Conservation (phyloP, 2,888 invertebrate genomes). For the Drosophila lacicola region DNA sequence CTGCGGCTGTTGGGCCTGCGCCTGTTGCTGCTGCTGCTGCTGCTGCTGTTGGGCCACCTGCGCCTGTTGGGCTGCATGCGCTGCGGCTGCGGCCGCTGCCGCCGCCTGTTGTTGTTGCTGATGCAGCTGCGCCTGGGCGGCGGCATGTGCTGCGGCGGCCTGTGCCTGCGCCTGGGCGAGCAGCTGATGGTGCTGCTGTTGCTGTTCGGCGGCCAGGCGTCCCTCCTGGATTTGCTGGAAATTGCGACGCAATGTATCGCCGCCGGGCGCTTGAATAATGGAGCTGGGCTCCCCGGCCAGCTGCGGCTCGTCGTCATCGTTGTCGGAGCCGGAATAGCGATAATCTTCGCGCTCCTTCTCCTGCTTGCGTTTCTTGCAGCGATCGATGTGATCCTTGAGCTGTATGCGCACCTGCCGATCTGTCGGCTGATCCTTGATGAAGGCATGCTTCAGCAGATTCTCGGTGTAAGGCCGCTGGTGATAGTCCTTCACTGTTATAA, state of each 20-base stretch:
- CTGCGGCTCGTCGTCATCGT: conserved; percentile 97
- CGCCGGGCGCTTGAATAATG: conserved; percentile 94
- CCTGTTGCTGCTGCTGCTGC: conserved; percentile 77
- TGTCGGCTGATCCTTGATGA: conserved; percentile 99
- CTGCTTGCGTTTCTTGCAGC: conserved; percentile 97
- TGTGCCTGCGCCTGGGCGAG: conserved; percentile 73
- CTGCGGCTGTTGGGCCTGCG: conserved; percentile 86
- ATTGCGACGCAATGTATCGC: conserved; percentile 97
- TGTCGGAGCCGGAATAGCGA: conserved; percentile 97
- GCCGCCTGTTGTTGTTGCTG: conserved; percentile 79
- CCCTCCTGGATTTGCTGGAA: conserved; percentile 98
- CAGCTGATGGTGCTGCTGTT: conserved; percentile 85
- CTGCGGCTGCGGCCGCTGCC: conserved; percentile 86
- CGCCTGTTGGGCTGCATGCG: conserved; percentile 71
- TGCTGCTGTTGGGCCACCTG: conserved; percentile 77
- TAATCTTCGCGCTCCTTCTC: conserved; percentile 93
- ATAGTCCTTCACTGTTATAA: conserved; percentile 94
- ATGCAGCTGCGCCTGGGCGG: conserved; percentile 85
- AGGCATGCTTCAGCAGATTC: conserved; percentile 97
- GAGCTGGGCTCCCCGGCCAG: conserved; percentile 97
- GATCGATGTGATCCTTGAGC: conserved; percentile 99
- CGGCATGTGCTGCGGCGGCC: conserved; percentile 76
- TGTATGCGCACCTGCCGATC: conserved; percentile 99
- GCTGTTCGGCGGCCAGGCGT: conserved; percentile 88
- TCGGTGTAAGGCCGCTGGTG: conserved; percentile 99